Conservation (phyloP, 2,797 vertebrate species). For the Sebastiscus tertius region DNA sequence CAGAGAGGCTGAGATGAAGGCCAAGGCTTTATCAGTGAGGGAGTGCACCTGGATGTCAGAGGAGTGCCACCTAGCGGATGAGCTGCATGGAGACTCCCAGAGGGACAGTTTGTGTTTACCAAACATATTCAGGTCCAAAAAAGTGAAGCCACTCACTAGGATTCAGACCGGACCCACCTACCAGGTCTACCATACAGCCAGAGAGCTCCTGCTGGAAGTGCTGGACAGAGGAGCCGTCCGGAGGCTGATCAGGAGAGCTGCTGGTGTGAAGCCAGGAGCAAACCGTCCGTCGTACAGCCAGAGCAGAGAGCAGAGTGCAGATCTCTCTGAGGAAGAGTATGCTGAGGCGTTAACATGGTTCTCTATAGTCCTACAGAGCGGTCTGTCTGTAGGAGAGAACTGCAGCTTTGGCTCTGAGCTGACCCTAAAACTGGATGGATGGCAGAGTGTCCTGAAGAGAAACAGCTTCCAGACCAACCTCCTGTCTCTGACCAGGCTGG, state of each 20-base stretch:
- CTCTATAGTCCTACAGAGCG: constrained; percentile 69
- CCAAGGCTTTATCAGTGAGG: constrained; percentile 61
- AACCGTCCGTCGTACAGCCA: constrained; percentile 24
- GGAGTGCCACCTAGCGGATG: constrained; percentile 70
- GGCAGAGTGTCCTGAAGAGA: constrained; percentile 68
- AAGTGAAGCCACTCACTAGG: constrained; percentile 45
- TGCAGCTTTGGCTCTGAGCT: constrained; percentile 29
- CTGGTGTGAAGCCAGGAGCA: constrained; percentile 12
- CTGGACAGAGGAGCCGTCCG: constrained; percentile 67
- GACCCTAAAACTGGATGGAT: constrained; percentile 56
- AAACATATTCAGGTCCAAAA: constrained; percentile 74
- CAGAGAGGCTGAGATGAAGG: constrained; percentile 64
- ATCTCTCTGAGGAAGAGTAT: constrained; percentile 62
- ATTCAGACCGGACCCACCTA: constrained; percentile 40
- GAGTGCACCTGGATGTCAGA: constrained; percentile 74
- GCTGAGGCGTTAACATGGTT: constrained; percentile 67
- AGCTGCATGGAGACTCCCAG: constrained; percentile 30
- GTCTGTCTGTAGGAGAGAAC: constrained; percentile 56
- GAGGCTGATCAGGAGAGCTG: constrained; percentile 62
- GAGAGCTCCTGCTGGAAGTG: constrained; percentile 65
- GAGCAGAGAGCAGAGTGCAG: constrained; percentile 40
- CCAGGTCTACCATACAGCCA: constrained; percentile 63
- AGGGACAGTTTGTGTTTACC: constrained; percentile 64
- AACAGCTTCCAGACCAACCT: constrained; percentile 71
- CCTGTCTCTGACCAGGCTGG: constrained; percentile 58